phyloP scores from a whole-genome alignment of 2,113 vertebrate genomes.

The Coptodon rendalli region DNA sequence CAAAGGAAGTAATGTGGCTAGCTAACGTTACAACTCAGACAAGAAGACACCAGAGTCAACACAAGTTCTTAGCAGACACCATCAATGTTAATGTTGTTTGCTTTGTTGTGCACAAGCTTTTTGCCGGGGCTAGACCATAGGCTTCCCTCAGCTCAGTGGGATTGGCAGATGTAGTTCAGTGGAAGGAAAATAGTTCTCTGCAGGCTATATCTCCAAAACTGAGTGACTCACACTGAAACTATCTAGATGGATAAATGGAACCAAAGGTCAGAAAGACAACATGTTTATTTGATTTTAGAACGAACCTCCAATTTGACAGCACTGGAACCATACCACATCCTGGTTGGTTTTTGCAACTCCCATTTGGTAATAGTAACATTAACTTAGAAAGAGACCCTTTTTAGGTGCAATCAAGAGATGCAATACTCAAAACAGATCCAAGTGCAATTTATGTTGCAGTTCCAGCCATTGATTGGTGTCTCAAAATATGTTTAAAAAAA shows the following conservation, averaged over 20 bases:
- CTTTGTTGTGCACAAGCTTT: accelerated
- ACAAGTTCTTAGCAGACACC: neutral
- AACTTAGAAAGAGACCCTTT: neutral
- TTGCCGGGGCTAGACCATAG: neutral
- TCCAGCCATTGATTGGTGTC: neutral
- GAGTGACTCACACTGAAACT: neutral
- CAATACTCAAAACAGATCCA: neutral
- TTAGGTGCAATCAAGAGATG: neutral
- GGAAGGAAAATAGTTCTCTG: neutral
- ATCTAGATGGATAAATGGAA: neutral
- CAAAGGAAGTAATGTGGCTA: neutral
- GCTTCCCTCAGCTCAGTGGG: neutral
- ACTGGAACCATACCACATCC: neutral
- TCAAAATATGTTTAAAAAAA: neutral
- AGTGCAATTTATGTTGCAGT: neutral
- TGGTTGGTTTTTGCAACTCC: neutral
- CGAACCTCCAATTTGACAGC: neutral
- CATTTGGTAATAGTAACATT: neutral
- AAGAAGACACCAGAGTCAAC: neutral
- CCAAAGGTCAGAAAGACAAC: neutral
- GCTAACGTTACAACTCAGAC: neutral
- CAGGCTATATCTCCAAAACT: neutral
- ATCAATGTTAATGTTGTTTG: neutral
- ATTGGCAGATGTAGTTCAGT: neutral
- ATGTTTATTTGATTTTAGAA: neutral